Evolutionary conservation across 1,140 invertebrate genomes (phyloP).

Genomic region (Acromyrmex charruanus): DNA sequence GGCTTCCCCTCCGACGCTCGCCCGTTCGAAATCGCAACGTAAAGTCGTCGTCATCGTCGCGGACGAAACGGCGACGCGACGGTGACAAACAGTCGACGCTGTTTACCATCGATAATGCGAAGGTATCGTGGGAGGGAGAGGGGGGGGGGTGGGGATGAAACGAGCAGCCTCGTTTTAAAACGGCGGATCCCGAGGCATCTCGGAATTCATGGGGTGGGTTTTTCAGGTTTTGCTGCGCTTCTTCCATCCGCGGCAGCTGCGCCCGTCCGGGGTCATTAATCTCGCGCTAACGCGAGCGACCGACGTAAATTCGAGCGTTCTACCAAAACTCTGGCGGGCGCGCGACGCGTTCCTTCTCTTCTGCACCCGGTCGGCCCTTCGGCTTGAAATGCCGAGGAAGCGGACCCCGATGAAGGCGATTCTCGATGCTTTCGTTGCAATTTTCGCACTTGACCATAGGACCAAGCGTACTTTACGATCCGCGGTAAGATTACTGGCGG

Average conservation of each 20-base stretch:
- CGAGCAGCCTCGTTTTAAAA: neutral
- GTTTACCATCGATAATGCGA: conserved; percentile 65
- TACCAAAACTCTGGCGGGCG: neutral
- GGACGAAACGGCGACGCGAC: conserved; percentile 46
- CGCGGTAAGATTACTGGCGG: conserved; percentile 73
- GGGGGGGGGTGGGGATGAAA: neutral
- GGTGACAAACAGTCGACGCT: conserved; percentile 67
- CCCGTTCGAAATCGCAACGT: conserved; percentile 70
- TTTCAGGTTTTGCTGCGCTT: neutral
- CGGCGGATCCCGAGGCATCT: neutral
- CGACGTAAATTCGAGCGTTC: conserved; percentile 14
- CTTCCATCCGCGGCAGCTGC: neutral
- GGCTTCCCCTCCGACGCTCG: conserved; percentile 44
- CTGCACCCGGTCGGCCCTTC: too few species aligned
- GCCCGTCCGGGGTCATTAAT: conserved; percentile 34
- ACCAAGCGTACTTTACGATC: conserved; percentile 76
- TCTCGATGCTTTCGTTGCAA: conserved; percentile 75
- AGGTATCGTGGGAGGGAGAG: neutral
- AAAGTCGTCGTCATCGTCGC: conserved; percentile 59
- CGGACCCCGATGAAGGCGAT: conserved; percentile 17
- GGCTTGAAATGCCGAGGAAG: conserved; percentile 9
- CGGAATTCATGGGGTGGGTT: neutral
- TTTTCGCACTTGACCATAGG: conserved; percentile 80
- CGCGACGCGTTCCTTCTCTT: neutral
- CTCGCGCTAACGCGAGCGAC: conserved; percentile 18